Base-by-base conservation (phyloP, 2,113 vertebrate genomes). In the Potamarius usumacintae region DNA sequence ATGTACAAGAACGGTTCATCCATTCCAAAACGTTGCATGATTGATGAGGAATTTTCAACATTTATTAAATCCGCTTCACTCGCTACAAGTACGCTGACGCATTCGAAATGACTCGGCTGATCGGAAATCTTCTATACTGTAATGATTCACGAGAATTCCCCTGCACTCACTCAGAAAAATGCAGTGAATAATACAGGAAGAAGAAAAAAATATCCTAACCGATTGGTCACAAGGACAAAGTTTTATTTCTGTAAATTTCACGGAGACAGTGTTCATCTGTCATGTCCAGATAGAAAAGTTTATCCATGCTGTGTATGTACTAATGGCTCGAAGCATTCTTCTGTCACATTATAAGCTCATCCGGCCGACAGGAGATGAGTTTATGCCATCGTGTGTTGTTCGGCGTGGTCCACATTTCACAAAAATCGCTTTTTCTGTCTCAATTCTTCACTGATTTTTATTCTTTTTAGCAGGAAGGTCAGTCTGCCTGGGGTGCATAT, bases 101-200 rank as follows among this genome's bases (percentile, higher is more conserved):
- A 25, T 42, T 42, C 2, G 12, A 22, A 58, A 42, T 25, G 30
- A 62, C 79, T 14, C 4, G 57, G 57, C 14, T 48, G 55, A 81
- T 30, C 18, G 55, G 55, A 81, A 60, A 58, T 12, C 55, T 20
- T 81, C 10, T 22, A 12, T 60, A 22, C 27, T 22, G 17, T 18
- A 58, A 18, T 60, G 79, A 82, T 62, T 82, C 57, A 62, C 5
- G 42, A 81, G 79, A 81, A 58, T 60, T 58, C 55, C 57, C 79
- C 12, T 15, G 30, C 6, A 10, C 18, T 42, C 20, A 42, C 9
- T 34, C 27, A 20, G 22, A 80, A 80, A 55, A 18, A 48, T 30
- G 48, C 79, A 20, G 9, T 62, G 79, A 82, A 34, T 62, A 82
- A 62, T 25, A 14, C 57, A 25, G 57, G 20, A 11, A 57, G 14